A percentile compares a stretch with the other conserved stretches of the same genome.
Evolutionary conservation across 2,113 vertebrate genomes (phyloP).

Genomic region (Vulpes vulpes): DNA sequence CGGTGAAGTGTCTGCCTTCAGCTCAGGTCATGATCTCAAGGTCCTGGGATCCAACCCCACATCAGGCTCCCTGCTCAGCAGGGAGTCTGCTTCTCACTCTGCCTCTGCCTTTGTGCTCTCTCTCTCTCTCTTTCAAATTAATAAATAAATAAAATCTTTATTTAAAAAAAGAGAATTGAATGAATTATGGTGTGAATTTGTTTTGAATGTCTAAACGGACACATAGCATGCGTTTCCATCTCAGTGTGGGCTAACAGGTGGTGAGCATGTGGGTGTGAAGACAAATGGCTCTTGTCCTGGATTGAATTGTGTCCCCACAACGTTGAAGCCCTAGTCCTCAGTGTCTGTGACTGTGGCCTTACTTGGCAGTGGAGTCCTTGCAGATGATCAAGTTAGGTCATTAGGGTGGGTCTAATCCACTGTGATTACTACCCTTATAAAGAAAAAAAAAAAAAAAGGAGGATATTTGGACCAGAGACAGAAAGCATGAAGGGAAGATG

Average conservation of each 20-base stretch:
- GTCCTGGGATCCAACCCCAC: too few relatives aligned
- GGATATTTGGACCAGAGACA: background rate
- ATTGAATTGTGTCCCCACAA: background rate
- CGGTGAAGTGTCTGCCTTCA: too few relatives aligned
- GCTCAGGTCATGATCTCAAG: too few relatives aligned
- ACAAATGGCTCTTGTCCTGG: constrained; percentile 28
- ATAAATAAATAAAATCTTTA: too few relatives aligned
- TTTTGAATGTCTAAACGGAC: background rate
- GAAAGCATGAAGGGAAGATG: background rate
- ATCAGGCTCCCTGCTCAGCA: too few relatives aligned
- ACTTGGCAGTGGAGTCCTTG: background rate
- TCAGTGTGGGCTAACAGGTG: background rate
- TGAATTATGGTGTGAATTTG: background rate
- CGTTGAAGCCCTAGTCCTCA: background rate
- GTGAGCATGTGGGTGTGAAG: constrained; percentile 53
- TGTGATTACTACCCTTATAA: background rate
- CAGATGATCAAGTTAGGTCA: background rate
- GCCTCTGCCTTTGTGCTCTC: too few relatives aligned
- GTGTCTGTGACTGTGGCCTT: background rate
- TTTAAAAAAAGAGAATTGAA: background rate
- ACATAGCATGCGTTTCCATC: background rate
- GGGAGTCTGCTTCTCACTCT: too few relatives aligned
- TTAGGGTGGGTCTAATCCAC: background rate
- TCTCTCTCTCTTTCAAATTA: too few relatives aligned
- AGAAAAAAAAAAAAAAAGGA: background rate